These are phyloP conservation scores for Isurus oxyrinchus DNA, from an alignment of 2,113 vertebrate species.

Conservation along the genomic window DNA sequence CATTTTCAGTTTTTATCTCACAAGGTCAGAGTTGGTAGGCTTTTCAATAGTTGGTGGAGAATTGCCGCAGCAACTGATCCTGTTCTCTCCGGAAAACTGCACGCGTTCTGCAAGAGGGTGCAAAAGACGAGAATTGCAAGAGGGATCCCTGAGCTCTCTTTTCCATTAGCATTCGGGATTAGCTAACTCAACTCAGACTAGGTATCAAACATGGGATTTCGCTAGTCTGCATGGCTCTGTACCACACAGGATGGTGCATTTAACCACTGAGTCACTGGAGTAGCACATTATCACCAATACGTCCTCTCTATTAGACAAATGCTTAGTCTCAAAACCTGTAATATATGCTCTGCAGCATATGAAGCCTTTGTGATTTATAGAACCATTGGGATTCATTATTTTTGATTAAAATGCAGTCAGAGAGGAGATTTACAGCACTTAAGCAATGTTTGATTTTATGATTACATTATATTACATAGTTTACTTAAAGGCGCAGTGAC, in stretches of 20 bases:
- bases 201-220: not conserved
- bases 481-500: constrained; percentile 29
- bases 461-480: constrained; percentile 32
- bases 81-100: not conserved
- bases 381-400: constrained; percentile 30
- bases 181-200: not conserved
- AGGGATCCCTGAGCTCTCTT: not conserved
- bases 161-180: not conserved
- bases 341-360: constrained; percentile 13
- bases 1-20: too few relatives aligned
- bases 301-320: constrained; percentile 3
- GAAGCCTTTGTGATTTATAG: constrained; percentile 30
- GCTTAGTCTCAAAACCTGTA: constrained; percentile 9
- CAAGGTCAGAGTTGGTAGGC: not conserved
- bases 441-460: constrained; percentile 36
- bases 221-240: not conserved
- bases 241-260: not conserved
- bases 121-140: not conserved
- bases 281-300: not conserved
- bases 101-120: not conserved
- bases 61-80: not conserved
- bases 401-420: constrained; percentile 36
- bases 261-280: not conserved
- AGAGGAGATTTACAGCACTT: constrained; percentile 30
- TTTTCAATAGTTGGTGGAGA: not conserved